Evolutionary conservation across 2,113 vertebrate species (phyloP), one percentile per base, ranked within the genome.

Genomic region (Serinus canaria): DNA sequence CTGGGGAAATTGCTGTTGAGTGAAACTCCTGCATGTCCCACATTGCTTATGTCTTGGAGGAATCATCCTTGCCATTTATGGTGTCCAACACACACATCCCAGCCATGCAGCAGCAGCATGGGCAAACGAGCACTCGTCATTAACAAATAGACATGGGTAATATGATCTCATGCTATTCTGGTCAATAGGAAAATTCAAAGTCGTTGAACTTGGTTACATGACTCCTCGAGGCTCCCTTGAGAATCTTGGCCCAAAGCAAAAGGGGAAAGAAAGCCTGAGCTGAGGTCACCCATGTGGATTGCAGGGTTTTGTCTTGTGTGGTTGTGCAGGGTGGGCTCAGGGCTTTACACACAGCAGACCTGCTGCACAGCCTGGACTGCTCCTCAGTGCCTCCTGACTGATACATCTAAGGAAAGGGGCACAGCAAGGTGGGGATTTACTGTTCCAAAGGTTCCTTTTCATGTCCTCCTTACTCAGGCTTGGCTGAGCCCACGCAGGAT

Each of bases 151-250:
- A 28, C 47, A 3, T 16, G 92, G 47, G 94, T 96, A 97, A 97
- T 13, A 31, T 72, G 92, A 97, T 92, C 94, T 90, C 67, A 53
- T 84, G 90, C 90, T 94, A 95, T 96, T 96, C 93, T 95, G 68
- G 95, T 97, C 92, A 83, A 78, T 90, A 83, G 96, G 92, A 97
- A 90, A 93, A 94, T 94, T 92, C 79, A 62, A 49, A 96, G 80
- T 63, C 0, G 2, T 90, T 93, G 83, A 75, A 87, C 80, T 86
- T 70, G 55, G 90, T 95, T 93, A 92, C 31, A 39, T 81, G 94
- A 95, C 43, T 93, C 91, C 89, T 88, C 0, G 1, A 93, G 64
- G 76, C 83, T 97, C 96, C 88, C 90, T 90, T 44, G 90, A 92
- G 93, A 88, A 74, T 90, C 73, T 68, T 62, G 72, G 52, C 73